phyloP scores from a whole-genome alignment of 2,113 vertebrate genomes.

The Marmota monax region DNA sequence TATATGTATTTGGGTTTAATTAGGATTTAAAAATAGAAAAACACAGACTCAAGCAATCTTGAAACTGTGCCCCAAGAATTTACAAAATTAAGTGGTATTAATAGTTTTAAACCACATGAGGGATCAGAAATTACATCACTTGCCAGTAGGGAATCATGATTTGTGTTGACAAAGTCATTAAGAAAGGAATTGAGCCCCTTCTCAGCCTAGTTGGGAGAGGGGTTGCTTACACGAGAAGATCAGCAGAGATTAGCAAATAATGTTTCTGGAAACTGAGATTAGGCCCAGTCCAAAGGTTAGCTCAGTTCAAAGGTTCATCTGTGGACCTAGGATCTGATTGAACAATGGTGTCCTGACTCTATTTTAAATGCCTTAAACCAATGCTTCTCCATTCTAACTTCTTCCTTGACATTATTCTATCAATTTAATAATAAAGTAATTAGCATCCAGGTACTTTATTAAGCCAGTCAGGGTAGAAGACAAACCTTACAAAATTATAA shows the following conservation, averaged over 20 bases:
- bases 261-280: neutral
- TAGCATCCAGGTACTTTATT: neutral
- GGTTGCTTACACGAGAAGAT: neutral
- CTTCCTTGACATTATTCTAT: neutral
- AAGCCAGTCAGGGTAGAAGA: neutral
- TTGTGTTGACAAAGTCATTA: neutral
- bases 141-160: neutral
- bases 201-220: neutral
- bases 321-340: fast-evolving
- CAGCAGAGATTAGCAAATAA: neutral
- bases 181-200: neutral
- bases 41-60: neutral
- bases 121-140: neutral
- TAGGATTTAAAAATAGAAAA: neutral
- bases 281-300: neutral
- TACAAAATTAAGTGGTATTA: neutral
- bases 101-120: neutral
- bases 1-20: too few relatives aligned
- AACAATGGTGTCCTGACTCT: neutral
- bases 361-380: too few relatives aligned
- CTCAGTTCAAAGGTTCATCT: neutral
- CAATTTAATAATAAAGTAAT: neutral
- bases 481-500: neutral
- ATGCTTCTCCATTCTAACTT: neutral
- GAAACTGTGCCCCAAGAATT: too few relatives aligned